A percentile compares a stretch with the other conserved stretches of the same genome.
These are phyloP conservation scores for Andrena hattorfiana DNA, from an alignment of 2,888 invertebrate genomes.

Conservation along the genomic window DNA sequence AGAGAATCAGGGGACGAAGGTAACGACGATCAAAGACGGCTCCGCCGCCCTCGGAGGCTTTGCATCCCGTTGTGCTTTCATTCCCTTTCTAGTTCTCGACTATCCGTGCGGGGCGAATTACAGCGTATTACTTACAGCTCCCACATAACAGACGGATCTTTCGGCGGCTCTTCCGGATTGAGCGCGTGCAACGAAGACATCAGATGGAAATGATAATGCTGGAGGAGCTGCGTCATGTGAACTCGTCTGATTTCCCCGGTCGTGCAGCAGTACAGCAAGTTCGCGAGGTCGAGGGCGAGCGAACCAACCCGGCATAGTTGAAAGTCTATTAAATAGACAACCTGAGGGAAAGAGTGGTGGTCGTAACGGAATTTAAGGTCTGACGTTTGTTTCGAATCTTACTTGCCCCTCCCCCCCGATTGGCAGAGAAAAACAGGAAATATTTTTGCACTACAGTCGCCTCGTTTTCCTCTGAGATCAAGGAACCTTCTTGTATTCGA, in stretches of 20 bases:
- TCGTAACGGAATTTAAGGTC: constrained; percentile 28
- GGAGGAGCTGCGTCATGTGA: constrained; percentile 87
- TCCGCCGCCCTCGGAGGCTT: not conserved
- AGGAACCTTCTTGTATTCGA: constrained; percentile 8
- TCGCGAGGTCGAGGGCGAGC: constrained; percentile 89
- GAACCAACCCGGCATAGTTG: constrained; percentile 90
- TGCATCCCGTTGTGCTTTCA: not conserved
- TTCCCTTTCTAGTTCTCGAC: not conserved
- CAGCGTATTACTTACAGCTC: constrained; percentile 86
- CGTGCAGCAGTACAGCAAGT: constrained; percentile 89
- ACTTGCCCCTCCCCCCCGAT: constrained; percentile 8
- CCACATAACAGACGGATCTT: constrained; percentile 85
- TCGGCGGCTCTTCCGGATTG: constrained; percentile 85
- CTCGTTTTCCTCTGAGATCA: constrained; percentile 20
- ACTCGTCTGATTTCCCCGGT: constrained; percentile 87
- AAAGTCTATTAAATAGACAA: constrained; percentile 89
- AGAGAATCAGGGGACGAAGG: not conserved
- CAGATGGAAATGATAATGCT: constrained; percentile 88
- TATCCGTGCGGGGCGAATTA: not conserved
- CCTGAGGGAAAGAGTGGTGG: constrained; percentile 83
- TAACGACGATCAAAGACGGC: not conserved
- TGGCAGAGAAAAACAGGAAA: constrained; percentile 19
- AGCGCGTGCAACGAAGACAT: constrained; percentile 87
- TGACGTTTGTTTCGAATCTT: constrained; percentile 32
- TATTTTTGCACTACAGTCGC: constrained; percentile 44